A percentile compares a stretch with the other conserved stretches of the same genome.
These are phyloP conservation scores for Scyliorhinus canicula DNA, from an alignment of 2,797 vertebrate genomes.

Conservation along the genomic window DNA sequence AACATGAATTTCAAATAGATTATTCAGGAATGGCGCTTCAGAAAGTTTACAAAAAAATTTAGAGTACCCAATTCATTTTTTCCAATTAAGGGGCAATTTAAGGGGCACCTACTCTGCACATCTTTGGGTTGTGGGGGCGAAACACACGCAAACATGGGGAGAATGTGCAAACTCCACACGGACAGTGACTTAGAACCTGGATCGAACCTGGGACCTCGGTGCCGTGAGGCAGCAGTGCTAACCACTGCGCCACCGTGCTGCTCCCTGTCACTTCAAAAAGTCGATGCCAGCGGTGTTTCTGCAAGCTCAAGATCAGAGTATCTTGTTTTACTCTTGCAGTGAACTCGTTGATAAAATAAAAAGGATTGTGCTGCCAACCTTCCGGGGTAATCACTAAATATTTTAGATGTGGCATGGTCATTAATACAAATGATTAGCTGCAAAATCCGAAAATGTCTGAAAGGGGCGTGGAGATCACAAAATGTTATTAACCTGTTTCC, in stretches of 20 bases:
- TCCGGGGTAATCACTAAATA: neutral
- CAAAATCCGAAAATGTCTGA: neutral
- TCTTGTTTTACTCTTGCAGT: neutral
- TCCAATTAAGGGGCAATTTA: too few species aligned
- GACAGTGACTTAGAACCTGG: too few species aligned
- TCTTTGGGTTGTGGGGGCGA: too few species aligned
- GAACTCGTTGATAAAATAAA: too few species aligned
- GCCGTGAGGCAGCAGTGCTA: too few species aligned
- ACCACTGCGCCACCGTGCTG: too few species aligned
- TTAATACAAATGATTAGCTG: neutral
- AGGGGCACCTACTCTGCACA: too few species aligned
- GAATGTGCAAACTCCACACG: too few species aligned
- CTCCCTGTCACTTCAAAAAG: neutral
- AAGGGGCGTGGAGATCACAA: neutral
- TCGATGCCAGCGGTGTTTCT: neutral
- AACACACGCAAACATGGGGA: too few species aligned
- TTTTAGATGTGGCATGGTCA: neutral
- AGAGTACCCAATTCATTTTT: too few species aligned
- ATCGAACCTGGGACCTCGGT: too few species aligned
- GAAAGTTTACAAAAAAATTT: neutral
- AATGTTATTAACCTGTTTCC: neutral
- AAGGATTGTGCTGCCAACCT: neutral
- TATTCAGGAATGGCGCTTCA: neutral
- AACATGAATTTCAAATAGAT: neutral
- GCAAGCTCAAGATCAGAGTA: neutral